These are phyloP conservation scores for Drosophila quadrilineata DNA, from an alignment of 1,140 invertebrate genomes.

Conservation along the genomic window DNA sequence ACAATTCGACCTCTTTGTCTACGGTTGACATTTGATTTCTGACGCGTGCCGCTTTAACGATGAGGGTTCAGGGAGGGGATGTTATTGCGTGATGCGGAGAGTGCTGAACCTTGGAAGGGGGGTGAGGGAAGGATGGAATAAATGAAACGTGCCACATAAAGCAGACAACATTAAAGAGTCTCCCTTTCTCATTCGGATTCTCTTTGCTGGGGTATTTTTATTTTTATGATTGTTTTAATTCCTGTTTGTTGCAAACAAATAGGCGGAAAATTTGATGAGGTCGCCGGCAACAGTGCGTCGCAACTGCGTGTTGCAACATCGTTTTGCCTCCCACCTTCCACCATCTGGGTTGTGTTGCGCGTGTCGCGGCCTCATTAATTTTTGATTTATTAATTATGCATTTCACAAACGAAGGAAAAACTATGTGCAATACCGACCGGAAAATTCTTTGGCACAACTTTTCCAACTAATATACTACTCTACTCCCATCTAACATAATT, in stretches of 20 bases:
- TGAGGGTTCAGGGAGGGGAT: no score
- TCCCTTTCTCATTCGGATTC: neutral
- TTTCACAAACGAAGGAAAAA: slow-evolving; percentile 32
- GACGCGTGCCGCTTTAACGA: slow-evolving; percentile 71
- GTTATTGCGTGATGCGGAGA: no score
- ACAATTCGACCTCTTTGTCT: neutral
- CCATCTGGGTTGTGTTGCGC: slow-evolving; percentile 27
- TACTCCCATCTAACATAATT: neutral
- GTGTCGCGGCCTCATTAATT: slow-evolving; percentile 74
- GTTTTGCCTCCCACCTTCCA: slow-evolving; percentile 1
- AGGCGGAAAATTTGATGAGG: slow-evolving; percentile 69
- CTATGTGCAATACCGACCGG: slow-evolving; percentile 13
- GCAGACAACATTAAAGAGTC: slow-evolving; percentile 31
- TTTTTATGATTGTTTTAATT: slow-evolving; percentile 76
- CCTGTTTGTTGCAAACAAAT: slow-evolving; percentile 76
- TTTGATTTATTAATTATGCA: slow-evolving; percentile 78
- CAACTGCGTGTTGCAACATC: slow-evolving; percentile 44
- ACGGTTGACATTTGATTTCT: slow-evolving; percentile 70
- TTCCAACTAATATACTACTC: neutral
- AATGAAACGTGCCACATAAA: neutral
- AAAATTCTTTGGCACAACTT: slow-evolving; percentile 12
- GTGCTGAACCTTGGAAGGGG: no score
- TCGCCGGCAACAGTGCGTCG: slow-evolving; percentile 5
- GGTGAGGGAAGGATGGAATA: neutral
- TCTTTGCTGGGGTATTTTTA: slow-evolving; percentile 48